These are phyloP conservation scores for Stichopus chloronotus DNA, from an alignment of 35 echinoderm and acorn worm species.

Conservation along the genomic window DNA sequence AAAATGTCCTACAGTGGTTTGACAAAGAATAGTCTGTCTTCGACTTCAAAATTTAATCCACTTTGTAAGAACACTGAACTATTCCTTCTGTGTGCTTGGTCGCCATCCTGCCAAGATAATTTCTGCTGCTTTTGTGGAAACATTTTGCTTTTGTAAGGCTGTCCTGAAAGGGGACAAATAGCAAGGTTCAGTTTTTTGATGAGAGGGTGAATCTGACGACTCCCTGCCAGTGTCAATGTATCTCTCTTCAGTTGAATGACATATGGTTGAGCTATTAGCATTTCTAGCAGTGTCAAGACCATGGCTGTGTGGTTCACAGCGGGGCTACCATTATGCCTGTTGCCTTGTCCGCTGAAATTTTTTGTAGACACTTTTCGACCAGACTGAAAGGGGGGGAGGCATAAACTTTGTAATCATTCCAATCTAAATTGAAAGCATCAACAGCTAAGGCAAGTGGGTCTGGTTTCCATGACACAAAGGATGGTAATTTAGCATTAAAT, in stretches of 20 bases:
- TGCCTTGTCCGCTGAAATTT: conserved; percentile 44
- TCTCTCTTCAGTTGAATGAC: background rate
- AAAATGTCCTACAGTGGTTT: background rate
- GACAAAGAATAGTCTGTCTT: conserved; percentile 39
- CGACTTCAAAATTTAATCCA: background rate
- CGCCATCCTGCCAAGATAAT: background rate
- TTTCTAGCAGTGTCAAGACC: conserved; percentile 48
- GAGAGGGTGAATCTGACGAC: background rate
- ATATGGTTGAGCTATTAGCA: conserved; percentile 6
- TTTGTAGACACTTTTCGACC: conserved; percentile 69
- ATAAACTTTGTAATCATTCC: conserved; percentile 72
- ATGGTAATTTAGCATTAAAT: conserved; percentile 61
- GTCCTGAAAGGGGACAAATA: background rate
- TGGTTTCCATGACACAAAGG: conserved; percentile 80
- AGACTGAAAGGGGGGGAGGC: conserved; percentile 40
- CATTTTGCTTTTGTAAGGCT: conserved; percentile 1
- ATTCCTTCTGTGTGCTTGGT: background rate
- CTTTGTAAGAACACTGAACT: background rate
- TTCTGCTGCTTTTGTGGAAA: background rate
- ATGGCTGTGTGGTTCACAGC: conserved; percentile 65
- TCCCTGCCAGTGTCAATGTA: conserved; percentile 1
- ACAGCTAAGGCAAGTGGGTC: conserved; percentile 71
- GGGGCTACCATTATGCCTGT: conserved; percentile 61
- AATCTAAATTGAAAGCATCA: conserved; percentile 77
- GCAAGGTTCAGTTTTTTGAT: background rate